Evolutionary conservation across 2,113 vertebrate species (phyloP).

Genomic region (Xyrauchen texanus): DNA sequence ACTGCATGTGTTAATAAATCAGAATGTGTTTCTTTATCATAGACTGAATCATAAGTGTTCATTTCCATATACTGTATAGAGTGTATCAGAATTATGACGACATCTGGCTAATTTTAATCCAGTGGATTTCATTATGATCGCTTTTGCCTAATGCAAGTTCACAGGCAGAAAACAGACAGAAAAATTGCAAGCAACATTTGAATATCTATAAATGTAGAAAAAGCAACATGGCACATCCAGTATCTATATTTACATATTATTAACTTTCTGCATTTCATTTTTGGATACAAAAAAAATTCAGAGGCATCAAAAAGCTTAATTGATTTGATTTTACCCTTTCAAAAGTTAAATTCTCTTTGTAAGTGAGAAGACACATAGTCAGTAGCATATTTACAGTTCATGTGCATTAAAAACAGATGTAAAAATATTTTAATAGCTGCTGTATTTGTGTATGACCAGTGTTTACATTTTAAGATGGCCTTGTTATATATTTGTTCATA

Average conservation of each 20-base stretch:
- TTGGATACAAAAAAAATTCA: background rate
- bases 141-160: conserved; percentile 30
- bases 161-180: background rate
- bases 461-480: background rate
- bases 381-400: background rate
- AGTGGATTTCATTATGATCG: background rate
- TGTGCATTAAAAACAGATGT: background rate
- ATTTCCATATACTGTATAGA: too few relatives aligned
- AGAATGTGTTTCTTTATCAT: too few relatives aligned
- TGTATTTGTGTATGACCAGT: background rate
- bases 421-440: background rate
- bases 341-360: background rate
- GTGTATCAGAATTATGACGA: background rate
- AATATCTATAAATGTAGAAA: background rate
- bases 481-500: too few relatives aligned
- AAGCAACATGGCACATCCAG: background rate
- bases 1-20: background rate
- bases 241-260: background rate
- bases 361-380: background rate
- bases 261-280: conserved; percentile 26
- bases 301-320: conserved; percentile 1
- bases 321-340: background rate
- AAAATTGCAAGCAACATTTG: background rate
- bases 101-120: background rate
- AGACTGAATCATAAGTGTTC: too few relatives aligned